Evolutionary conservation across 2,113 vertebrate species (phyloP).

Genomic region (Chrysochloris asiatica): DNA sequence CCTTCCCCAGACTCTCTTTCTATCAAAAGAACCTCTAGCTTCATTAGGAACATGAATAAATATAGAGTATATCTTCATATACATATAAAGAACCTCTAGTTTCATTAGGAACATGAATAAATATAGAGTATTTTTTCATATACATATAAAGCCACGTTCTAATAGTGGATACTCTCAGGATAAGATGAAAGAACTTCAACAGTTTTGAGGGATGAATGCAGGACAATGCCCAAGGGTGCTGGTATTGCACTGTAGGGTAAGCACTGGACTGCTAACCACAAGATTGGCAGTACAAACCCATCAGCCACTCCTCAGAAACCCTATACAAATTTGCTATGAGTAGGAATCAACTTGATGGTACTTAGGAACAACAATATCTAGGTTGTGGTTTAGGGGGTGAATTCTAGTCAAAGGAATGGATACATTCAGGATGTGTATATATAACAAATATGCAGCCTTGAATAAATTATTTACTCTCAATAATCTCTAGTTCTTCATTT

Average conservation of each 20-base stretch:
- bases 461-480: neutral
- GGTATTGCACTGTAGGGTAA: too few relatives aligned
- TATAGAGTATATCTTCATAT: slow-evolving; percentile 29
- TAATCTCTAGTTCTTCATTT: slow-evolving; percentile 30
- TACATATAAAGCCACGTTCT: slow-evolving; percentile 4
- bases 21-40: slow-evolving; percentile 18
- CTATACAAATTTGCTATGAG: too few relatives aligned
- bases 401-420: neutral
- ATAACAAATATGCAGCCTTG: neutral
- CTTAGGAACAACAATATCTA: too few relatives aligned
- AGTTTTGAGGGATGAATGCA: neutral
- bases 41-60: slow-evolving; percentile 25
- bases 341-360: too few relatives aligned
- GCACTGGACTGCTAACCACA: too few relatives aligned
- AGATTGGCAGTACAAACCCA: too few relatives aligned
- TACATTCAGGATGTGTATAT: neutral
- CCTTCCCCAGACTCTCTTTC: neutral
- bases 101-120: slow-evolving; percentile 41
- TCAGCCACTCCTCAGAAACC: too few relatives aligned
- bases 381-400: neutral
- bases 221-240: neutral
- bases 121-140: slow-evolving; percentile 17
- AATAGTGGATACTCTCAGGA: neutral
- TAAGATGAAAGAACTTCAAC: neutral
- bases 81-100: neutral